A percentile compares a stretch with the other conserved stretches of the same genome.
phyloP scores from a whole-genome alignment of 1,140 invertebrate species.

The Trypoxylus dichotomus region DNA sequence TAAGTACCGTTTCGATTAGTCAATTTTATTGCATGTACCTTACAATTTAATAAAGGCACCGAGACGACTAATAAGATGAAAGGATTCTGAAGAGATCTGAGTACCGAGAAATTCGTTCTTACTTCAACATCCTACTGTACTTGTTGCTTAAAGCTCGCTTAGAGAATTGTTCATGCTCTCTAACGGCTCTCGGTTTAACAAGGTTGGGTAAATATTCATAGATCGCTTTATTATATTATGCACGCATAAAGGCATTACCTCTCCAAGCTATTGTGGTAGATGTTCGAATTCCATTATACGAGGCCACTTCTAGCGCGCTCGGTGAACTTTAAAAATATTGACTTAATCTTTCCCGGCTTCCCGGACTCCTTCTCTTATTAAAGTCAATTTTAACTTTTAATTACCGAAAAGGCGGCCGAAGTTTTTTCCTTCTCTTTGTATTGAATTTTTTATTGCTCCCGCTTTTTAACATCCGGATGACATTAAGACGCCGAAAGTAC shows the following conservation, averaged over 20 bases:
- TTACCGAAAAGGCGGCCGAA: neutral
- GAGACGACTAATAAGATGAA: no score
- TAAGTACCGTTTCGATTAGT: no score
- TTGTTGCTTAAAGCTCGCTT: no score
- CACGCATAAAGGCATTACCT: neutral
- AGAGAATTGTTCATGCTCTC: no score
- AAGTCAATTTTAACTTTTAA: slow-evolving; percentile 4
- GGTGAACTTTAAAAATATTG: neutral
- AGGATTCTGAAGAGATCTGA: no score
- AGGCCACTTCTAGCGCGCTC: neutral
- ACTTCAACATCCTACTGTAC: no score
- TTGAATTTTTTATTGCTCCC: slow-evolving; percentile 3
- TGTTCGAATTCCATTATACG: neutral
- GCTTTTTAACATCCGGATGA: neutral
- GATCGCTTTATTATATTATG: neutral
- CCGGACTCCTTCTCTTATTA: neutral
- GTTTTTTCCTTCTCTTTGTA: neutral
- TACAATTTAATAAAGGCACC: no score
- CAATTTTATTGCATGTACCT: no score
- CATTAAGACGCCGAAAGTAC: neutral
- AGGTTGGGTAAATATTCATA: neutral
- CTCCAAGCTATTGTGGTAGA: neutral
- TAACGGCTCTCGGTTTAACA: no score
- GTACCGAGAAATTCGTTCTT: no score
- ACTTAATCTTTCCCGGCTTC: neutral